phyloP scores from a whole-genome alignment of 1,140 invertebrate species.

The Caenorhabditis briggsae region DNA sequence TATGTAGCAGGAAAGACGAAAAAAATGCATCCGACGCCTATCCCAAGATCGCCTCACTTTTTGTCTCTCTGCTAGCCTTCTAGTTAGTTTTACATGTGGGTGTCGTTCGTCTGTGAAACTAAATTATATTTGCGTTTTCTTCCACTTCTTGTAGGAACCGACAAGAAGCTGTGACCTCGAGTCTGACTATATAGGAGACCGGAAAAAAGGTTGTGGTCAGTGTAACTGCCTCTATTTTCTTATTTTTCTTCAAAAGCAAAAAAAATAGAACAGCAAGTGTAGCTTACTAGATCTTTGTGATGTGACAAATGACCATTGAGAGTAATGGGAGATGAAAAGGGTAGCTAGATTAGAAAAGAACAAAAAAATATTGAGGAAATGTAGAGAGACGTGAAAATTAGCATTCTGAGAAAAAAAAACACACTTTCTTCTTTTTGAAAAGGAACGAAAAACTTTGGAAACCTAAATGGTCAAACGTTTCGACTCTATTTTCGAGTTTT shows the following conservation, averaged over 20 bases:
- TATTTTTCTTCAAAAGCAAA: background rate
- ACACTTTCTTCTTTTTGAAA: background rate
- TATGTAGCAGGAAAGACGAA: background rate
- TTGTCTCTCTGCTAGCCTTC: background rate
- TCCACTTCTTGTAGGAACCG: slow-evolving; percentile 23
- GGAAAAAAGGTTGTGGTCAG: slow-evolving; percentile 23
- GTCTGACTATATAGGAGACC: slow-evolving; percentile 12
- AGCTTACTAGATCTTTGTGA: background rate
- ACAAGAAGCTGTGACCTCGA: background rate
- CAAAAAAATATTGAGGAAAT: background rate
- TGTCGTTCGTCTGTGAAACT: slow-evolving; percentile 50
- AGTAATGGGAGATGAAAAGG: slow-evolving; percentile 4
- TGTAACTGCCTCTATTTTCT: no score
- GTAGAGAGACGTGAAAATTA: background rate
- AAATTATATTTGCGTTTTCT: slow-evolving; percentile 53
- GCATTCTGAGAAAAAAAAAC: background rate
- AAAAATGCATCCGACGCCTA: background rate
- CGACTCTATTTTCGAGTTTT: background rate
- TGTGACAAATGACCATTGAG: slow-evolving; percentile 21
- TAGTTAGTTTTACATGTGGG: slow-evolving; percentile 49
- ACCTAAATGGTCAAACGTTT: background rate
- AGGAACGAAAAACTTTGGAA: no score
- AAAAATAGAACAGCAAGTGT: background rate
- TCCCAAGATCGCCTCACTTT: background rate
- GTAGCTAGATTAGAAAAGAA: slow-evolving; percentile 27